Base-by-base conservation (phyloP, 2,113 vertebrate genomes). In the Calypte anna region DNA sequence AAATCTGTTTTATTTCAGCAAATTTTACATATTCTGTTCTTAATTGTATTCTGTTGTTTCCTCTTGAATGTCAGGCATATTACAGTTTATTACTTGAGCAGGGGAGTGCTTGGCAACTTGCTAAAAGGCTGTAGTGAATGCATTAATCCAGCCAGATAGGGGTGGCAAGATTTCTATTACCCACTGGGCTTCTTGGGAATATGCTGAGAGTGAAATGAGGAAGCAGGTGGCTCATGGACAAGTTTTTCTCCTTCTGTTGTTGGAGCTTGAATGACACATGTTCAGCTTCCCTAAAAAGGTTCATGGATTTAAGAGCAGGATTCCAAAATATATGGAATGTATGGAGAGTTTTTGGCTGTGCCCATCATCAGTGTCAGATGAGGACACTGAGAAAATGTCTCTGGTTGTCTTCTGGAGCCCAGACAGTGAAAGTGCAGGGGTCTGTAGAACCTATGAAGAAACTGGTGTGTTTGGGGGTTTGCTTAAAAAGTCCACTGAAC, bases 1-100 rank as follows among this genome's bases (percentile, higher is more conserved):
- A 96, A 97, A 95, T 93, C 79, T 97, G 81, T 96, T 96, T 96
- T 97, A 94, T 95, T 96, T 97, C 87, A 90, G 93, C 80, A 51
- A 72, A 96, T 91, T 96, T 95, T 97, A 86, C 62, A 14, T 91
- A 91, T 86, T 96, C 81, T 93, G 90, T 28, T 53, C 91, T 96
- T 96, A 97, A 97, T 96, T 95, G 88, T 94, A 46, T 31, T 96
- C 46, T 77, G 62, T 51, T 96, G 40, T 57, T 93, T 90, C 86
- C 54, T 93, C 53, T 88, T 90, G 94, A 91, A 91, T 93, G 82
- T 90, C 78, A 69, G 81, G 55, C 33, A 57, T 78, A 78, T 94
- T 88, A 64, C 38, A 58, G 46, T 38, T 76, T 88, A 53, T 92
- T 90, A 72, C 78, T 79, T 58, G 93, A 88, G 80, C 76, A 83